Conservation (phyloP, 2,888 invertebrate species). For the Spisula solida region DNA sequence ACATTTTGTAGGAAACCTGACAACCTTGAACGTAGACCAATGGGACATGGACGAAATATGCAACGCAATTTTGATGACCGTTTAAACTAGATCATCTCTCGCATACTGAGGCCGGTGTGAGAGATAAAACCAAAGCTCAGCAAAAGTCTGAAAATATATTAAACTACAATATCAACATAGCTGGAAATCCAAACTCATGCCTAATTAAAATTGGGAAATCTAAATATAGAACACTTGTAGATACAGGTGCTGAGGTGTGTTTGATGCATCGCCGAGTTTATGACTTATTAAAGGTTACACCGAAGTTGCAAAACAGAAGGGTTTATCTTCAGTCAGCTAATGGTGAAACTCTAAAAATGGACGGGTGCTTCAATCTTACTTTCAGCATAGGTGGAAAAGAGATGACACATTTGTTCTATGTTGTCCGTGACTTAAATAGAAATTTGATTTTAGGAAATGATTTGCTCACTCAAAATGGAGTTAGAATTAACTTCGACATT, state of each 20-base stretch:
- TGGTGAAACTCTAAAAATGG: not conserved
- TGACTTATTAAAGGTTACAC: not conserved
- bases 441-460: not conserved
- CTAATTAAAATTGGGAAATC: no score
- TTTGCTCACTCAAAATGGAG: not conserved
- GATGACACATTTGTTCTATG: not conserved
- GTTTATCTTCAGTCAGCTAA: not conserved
- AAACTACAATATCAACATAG: no score
- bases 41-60: no score
- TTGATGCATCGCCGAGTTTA: constrained; percentile 21
- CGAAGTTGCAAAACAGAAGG: not conserved
- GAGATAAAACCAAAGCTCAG: no score
- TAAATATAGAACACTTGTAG: constrained; percentile 25
- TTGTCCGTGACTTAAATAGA: constrained; percentile 5
- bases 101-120: no score
- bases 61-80: no score
- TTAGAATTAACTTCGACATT: constrained; percentile 2
- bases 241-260: no score
- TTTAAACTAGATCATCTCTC: no score
- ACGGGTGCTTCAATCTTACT: not conserved
- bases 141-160: no score
- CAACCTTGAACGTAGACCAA: no score
- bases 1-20: no score
- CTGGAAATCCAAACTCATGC: no score
- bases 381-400: constrained; percentile 2